A percentile compares a stretch with the other conserved stretches of the same genome.
These are phyloP conservation scores for Neoaliturus tenellus DNA, from an alignment of 2,888 invertebrate species.

Conservation along the genomic window DNA sequence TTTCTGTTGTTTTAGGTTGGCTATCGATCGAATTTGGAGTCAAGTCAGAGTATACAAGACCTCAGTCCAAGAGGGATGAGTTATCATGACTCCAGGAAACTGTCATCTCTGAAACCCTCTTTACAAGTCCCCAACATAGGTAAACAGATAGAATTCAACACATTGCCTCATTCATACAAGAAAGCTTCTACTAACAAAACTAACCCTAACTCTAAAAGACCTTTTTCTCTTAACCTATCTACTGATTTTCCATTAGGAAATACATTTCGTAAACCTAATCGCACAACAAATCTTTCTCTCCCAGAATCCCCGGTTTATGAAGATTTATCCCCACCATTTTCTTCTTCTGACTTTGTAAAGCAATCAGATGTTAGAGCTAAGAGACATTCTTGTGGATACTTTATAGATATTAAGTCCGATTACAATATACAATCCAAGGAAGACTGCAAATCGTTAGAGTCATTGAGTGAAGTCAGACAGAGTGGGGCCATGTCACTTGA, in stretches of 20 bases:
- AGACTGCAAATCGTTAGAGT: slow-evolving; percentile 64
- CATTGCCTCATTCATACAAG: slow-evolving; percentile 60
- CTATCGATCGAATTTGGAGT: slow-evolving; percentile 85
- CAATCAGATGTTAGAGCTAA: slow-evolving; percentile 55
- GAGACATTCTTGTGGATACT: slow-evolving; percentile 67
- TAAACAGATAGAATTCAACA: slow-evolving; percentile 63
- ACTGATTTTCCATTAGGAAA: slow-evolving; percentile 70
- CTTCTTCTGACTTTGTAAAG: slow-evolving; percentile 69
- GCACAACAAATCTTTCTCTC: slow-evolving; percentile 75
- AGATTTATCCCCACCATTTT: slow-evolving; percentile 76
- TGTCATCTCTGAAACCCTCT: slow-evolving; percentile 58
- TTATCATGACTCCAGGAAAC: slow-evolving; percentile 57
- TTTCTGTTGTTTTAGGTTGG: slow-evolving; percentile 82
- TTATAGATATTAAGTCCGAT: slow-evolving; percentile 65
- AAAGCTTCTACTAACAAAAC: slow-evolving; percentile 59
- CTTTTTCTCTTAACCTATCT: slow-evolving; percentile 75
- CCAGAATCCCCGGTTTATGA: slow-evolving; percentile 90
- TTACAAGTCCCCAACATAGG: slow-evolving; percentile 62
- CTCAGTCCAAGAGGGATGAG: slow-evolving; percentile 78
- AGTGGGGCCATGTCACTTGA: slow-evolving; percentile 54
- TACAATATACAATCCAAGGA: slow-evolving; percentile 59
- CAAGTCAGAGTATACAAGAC: slow-evolving; percentile 92
- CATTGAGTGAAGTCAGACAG: slow-evolving; percentile 63
- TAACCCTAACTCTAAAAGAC: slow-evolving; percentile 71
- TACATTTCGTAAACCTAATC: slow-evolving; percentile 70